A percentile compares a stretch with the other conserved stretches of the same genome.
phyloP scores from a whole-genome alignment of 2,113 vertebrate genomes.

The Chunga burmeisteri region DNA sequence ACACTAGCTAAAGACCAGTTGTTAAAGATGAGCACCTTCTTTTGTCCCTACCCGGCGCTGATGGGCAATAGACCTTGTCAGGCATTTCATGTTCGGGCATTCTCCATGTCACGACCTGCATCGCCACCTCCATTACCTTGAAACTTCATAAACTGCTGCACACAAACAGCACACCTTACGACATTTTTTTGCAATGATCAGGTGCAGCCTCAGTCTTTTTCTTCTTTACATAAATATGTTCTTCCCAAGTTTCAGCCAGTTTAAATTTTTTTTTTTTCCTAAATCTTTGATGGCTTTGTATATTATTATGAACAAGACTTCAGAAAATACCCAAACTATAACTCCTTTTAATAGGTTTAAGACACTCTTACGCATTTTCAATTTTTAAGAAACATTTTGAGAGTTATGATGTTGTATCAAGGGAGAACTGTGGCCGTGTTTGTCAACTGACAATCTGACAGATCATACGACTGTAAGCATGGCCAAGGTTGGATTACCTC shows the following conservation, averaged over 20 bases:
- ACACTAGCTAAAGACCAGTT: not conserved
- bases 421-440: not conserved
- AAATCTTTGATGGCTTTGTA: not conserved
- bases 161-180: not conserved
- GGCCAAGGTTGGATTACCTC: not conserved
- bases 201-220: not conserved
- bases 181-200: not conserved
- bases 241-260: not conserved
- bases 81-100: not conserved
- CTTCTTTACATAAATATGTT: not conserved
- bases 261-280: rapidly evolving
- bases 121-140: not conserved
- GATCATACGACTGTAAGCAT: not conserved
- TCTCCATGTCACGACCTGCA: not conserved
- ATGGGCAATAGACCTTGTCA: no score
- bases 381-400: not conserved
- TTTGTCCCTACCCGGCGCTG: not conserved
- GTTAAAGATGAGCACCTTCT: not conserved
- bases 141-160: not conserved
- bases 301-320: not conserved
- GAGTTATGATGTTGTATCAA: not conserved
- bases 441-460: not conserved
- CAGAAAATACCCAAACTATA: not conserved
- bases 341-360: not conserved
- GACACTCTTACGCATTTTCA: not conserved